A percentile compares a stretch with the other conserved stretches of the same genome.
Conservation (phyloP, 2,888 invertebrate genomes). For the Byasa hedistus region DNA sequence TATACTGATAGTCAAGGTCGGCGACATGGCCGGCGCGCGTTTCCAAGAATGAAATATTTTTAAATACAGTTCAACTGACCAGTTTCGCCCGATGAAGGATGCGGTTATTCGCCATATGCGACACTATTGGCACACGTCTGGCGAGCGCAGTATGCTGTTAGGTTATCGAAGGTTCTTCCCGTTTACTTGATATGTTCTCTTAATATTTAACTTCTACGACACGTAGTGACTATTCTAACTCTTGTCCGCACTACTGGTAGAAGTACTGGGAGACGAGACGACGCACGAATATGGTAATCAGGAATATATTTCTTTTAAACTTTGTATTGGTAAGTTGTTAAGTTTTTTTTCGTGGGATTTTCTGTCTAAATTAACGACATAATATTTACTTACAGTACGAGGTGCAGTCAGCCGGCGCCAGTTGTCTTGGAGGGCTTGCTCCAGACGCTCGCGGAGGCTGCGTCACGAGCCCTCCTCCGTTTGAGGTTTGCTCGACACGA, state of each 20-base stretch:
- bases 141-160: no score
- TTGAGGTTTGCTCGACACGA: conserved; percentile 62
- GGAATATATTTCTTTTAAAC: no score
- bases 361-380: background rate
- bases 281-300: no score
- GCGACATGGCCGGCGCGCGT: conserved; percentile 4
- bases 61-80: background rate
- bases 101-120: no score
- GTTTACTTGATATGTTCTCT: no score
- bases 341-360: background rate
- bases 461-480: conserved; percentile 64
- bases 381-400: conserved; percentile 47
- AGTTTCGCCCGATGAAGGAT: background rate
- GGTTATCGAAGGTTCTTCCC: no score
- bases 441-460: conserved; percentile 62
- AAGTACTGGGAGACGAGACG: no score
- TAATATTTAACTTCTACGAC: no score
- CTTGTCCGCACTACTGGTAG: no score
- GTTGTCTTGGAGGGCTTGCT: conserved; percentile 60
- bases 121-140: no score
- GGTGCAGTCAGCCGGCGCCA: conserved; percentile 64
- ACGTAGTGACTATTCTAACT: no score
- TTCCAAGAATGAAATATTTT: conserved; percentile 24
- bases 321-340: background rate
- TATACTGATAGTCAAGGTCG: conserved; percentile 28